Evolutionary conservation across 2,888 invertebrate genomes (phyloP).

Genomic region (Drosophila rellima): DNA sequence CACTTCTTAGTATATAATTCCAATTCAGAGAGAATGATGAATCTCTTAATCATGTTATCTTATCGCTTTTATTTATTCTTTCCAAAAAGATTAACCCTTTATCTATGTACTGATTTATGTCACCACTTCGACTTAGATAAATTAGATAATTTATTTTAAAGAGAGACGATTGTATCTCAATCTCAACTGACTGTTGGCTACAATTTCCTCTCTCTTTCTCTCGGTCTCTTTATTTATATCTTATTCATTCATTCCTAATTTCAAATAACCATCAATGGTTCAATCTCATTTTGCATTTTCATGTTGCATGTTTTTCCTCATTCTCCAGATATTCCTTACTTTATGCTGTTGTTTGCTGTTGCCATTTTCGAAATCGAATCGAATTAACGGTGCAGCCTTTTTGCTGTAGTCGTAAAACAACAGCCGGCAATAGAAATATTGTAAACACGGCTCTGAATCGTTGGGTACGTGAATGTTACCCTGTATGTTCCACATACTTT

Average conservation of each 20-base stretch:
- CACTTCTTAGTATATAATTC: too few relatives aligned
- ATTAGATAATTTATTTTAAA: slow-evolving; percentile 1
- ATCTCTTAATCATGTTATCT: too few relatives aligned
- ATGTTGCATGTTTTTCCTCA: slow-evolving; percentile 51
- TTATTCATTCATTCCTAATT: slow-evolving; percentile 34
- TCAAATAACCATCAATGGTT: slow-evolving; percentile 31
- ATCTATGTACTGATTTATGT: background rate
- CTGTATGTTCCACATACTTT: slow-evolving; percentile 46
- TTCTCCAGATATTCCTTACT: slow-evolving; percentile 4
- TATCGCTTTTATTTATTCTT: too few relatives aligned
- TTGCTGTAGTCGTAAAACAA: slow-evolving; percentile 75
- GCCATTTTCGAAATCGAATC: slow-evolving; percentile 77
- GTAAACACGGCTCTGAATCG: slow-evolving; percentile 68
- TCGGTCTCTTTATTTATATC: slow-evolving; percentile 8
- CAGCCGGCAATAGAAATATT: slow-evolving; percentile 77
- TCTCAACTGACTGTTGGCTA: background rate
- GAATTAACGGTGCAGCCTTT: slow-evolving; percentile 78
- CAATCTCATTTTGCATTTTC: slow-evolving; percentile 65
- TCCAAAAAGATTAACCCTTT: background rate
- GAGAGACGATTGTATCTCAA: background rate
- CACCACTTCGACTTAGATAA: background rate
- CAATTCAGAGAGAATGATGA: too few relatives aligned
- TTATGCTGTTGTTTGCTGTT: slow-evolving; percentile 49
- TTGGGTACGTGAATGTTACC: slow-evolving; percentile 61
- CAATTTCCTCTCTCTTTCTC: background rate